Conservation (phyloP, 2,888 invertebrate genomes). For the Euplagia quadripunctaria region DNA sequence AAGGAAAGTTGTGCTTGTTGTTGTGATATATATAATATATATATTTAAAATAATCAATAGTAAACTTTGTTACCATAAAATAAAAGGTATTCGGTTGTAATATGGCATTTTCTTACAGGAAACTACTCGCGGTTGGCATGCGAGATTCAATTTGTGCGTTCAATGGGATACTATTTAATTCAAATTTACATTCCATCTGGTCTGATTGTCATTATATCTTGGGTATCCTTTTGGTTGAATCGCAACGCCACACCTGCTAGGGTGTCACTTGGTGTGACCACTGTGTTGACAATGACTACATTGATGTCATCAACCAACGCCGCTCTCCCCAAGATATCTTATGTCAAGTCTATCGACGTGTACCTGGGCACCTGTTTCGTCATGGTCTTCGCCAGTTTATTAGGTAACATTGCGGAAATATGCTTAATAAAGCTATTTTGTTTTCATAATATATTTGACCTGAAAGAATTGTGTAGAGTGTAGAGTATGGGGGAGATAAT, state of each 20-base stretch:
- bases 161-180: slow-evolving; percentile 99
- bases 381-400: slow-evolving; percentile 98
- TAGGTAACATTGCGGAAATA: slow-evolving; percentile 89
- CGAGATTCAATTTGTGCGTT: slow-evolving; percentile 98
- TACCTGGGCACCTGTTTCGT: slow-evolving; percentile 99
- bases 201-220: slow-evolving; percentile 98
- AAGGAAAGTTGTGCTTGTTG: slow-evolving; percentile 31
- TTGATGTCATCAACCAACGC: slow-evolving; percentile 98
- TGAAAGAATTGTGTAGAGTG: no score
- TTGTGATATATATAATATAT: slow-evolving; percentile 16
- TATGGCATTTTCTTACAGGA: slow-evolving; percentile 87
- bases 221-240: slow-evolving; percentile 99
- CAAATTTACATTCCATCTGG: slow-evolving; percentile 99
- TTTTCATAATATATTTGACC: background rate
- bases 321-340: slow-evolving; percentile 98
- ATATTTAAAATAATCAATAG: slow-evolving; percentile 1
- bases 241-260: slow-evolving; percentile 97
- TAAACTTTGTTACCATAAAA: slow-evolving; percentile 7
- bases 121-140: slow-evolving; percentile 98
- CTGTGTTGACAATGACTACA: slow-evolving; percentile 99
- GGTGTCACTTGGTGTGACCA: slow-evolving; percentile 97
- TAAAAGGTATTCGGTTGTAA: slow-evolving; percentile 20
- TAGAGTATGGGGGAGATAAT: background rate
- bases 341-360: slow-evolving; percentile 99
- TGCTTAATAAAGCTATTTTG: background rate